These are phyloP conservation scores for Silurus asotus DNA, from an alignment of 2,113 vertebrate species.

Conservation along the genomic window DNA sequence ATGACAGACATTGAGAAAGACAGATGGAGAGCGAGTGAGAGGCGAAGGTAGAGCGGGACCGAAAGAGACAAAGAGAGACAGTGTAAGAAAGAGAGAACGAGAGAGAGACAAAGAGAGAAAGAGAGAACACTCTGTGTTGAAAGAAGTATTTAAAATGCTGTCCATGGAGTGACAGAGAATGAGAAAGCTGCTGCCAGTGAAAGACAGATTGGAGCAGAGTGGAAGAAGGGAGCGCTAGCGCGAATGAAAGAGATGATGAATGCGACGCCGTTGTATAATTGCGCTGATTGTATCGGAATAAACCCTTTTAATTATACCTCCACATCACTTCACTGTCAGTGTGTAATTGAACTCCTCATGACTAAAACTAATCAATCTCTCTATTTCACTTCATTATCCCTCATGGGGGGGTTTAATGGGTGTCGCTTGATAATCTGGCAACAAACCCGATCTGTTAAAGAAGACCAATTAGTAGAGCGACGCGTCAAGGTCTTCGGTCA, in stretches of 20 bases:
- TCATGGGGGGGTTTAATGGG: background rate
- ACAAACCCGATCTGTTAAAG: background rate
- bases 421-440: constrained; percentile 9
- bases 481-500: background rate
- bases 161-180: background rate
- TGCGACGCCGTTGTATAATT: background rate
- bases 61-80: too few relatives aligned
- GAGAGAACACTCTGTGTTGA: background rate
- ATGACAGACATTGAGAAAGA: too few relatives aligned
- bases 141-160: background rate
- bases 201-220: background rate
- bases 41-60: too few relatives aligned
- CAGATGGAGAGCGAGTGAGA: too few relatives aligned
- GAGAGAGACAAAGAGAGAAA: background rate
- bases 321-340: constrained; percentile 1
- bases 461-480: background rate
- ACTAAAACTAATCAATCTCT: constrained; percentile 14
- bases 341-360: constrained; percentile 13
- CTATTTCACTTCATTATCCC: constrained; percentile 9
- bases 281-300: background rate
- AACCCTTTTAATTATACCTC: constrained; percentile 9
- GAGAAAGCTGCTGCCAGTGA: background rate
- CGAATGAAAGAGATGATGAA: constrained; percentile 4
- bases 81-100: background rate
- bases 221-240: background rate